Conservation (phyloP, 2,113 vertebrate species). For the Bolborhynchus lineola region DNA sequence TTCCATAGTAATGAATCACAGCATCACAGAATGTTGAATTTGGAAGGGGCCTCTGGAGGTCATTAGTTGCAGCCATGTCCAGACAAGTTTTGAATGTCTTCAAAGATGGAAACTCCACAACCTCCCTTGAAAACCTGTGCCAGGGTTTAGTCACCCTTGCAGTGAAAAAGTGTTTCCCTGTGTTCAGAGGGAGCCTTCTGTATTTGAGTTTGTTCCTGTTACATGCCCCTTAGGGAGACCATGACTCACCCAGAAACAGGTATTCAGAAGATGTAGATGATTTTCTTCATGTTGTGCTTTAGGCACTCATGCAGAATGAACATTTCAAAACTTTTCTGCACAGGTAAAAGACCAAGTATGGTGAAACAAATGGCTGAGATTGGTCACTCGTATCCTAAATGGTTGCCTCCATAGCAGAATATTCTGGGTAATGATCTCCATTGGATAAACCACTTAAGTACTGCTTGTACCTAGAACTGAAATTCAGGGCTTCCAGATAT, state of each 20-base stretch:
- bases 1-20: neutral
- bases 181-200: neutral
- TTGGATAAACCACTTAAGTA: neutral
- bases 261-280: neutral
- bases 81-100: neutral
- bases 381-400: neutral
- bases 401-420: neutral
- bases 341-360: neutral
- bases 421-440: neutral
- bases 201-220: neutral
- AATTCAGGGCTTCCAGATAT: neutral
- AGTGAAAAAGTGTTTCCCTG: neutral
- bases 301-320: neutral
- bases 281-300: neutral
- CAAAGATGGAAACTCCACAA: neutral
- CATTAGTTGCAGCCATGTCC: neutral
- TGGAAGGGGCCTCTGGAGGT: neutral
- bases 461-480: neutral
- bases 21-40: fast-evolving
- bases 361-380: neutral
- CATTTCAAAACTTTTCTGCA: neutral
- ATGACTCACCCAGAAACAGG: neutral
- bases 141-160: neutral
- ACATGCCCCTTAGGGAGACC: neutral
- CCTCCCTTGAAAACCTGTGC: neutral